phyloP scores from a whole-genome alignment of 2,888 invertebrate genomes.

The Hyposoter dolosus region DNA sequence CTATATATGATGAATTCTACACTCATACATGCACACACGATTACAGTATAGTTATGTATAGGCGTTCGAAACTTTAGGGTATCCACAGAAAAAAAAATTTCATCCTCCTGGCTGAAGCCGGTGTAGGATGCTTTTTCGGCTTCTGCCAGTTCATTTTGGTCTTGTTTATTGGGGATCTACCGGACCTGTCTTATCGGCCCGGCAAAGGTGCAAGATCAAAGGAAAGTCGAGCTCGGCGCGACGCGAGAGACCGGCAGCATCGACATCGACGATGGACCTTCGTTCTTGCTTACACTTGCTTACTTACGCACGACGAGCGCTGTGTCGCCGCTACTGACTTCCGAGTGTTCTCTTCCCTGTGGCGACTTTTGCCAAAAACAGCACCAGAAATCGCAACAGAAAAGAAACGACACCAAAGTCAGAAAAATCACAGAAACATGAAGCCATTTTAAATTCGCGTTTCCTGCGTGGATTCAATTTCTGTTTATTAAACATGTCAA shows the following conservation, averaged over 20 bases:
- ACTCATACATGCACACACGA: background rate
- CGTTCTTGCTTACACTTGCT: constrained; percentile 48
- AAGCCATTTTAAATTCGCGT: background rate
- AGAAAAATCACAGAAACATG: background rate
- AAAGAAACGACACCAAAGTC: background rate
- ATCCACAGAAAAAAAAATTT: constrained; percentile 57
- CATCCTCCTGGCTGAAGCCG: constrained; percentile 28
- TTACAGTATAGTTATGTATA: background rate
- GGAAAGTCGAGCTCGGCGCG: constrained; percentile 66
- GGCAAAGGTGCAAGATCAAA: constrained; percentile 70
- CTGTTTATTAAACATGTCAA: background rate
- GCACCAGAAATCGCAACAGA: background rate
- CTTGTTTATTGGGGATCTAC: constrained; percentile 68
- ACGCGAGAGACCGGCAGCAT: constrained; percentile 37
- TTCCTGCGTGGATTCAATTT: background rate
- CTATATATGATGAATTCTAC: background rate
- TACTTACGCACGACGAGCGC: constrained; percentile 28
- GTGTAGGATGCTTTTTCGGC: constrained; percentile 50
- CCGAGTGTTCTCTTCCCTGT: constrained; percentile 39
- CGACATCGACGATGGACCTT: constrained; percentile 45
- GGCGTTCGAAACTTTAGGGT: constrained; percentile 26
- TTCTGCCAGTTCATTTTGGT: constrained; percentile 66
- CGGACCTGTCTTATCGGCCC: constrained; percentile 69
- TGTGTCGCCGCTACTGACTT: constrained; percentile 50
- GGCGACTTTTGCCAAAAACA: constrained; percentile 19